These are phyloP conservation scores for Tinea trinotella DNA, from an alignment of 2,888 invertebrate species.

Conservation along the genomic window DNA sequence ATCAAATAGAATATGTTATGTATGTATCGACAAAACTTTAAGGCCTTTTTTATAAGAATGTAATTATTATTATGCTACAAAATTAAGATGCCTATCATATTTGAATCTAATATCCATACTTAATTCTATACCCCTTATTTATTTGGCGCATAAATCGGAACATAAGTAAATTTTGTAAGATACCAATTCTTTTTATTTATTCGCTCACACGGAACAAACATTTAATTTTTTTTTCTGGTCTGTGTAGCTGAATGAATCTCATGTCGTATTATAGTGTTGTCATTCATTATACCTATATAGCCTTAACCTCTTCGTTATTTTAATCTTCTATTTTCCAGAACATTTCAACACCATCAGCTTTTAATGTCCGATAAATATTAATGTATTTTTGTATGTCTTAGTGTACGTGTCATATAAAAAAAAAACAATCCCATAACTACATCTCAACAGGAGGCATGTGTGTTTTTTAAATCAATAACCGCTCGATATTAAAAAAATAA, in stretches of 20 bases:
- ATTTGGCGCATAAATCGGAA: constrained; percentile 27
- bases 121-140: too few species aligned
- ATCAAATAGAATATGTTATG: too few species aligned
- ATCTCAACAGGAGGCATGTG: background rate
- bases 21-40: too few species aligned
- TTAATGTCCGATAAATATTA: constrained; percentile 39
- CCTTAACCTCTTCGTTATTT: background rate
- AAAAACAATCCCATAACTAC: background rate
- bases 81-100: too few species aligned
- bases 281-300: constrained; percentile 29
- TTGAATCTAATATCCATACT: too few species aligned
- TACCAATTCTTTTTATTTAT: constrained; percentile 19
- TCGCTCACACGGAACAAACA: background rate
- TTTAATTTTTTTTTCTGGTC: constrained; percentile 44
- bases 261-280: constrained; percentile 3
- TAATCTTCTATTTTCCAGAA: constrained; percentile 1
- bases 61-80: too few species aligned
- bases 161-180: constrained; percentile 34
- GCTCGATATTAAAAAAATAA: constrained; percentile 1
- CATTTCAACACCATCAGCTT: constrained; percentile 12
- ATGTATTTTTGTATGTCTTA: constrained; percentile 26
- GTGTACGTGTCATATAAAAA: constrained; percentile 8
- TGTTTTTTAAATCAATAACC: background rate
- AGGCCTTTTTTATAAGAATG: too few species aligned
- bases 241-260: constrained; percentile 44